phyloP scores from a whole-genome alignment of 1,140 invertebrate species.

The Colletes latitarsis region DNA sequence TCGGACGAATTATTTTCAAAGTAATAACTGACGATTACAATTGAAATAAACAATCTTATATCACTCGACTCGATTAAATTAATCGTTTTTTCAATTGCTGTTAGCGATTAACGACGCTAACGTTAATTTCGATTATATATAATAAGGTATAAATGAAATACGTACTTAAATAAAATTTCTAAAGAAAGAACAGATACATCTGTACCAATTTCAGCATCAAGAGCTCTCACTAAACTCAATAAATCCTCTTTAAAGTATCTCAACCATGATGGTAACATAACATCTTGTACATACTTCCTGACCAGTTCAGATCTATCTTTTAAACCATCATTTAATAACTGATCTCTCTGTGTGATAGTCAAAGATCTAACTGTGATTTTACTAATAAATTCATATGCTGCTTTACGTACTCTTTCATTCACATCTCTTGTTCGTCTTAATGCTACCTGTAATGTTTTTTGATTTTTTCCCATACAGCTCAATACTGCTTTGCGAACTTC shows the following conservation, averaged over 20 bases:
- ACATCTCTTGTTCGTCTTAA: conserved; percentile 88
- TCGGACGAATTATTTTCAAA: too few species aligned
- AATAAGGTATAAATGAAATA: conserved; percentile 5
- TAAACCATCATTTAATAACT: conserved; percentile 85
- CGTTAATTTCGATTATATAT: too few species aligned
- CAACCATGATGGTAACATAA: conserved; percentile 85
- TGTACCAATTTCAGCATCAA: conserved; percentile 81
- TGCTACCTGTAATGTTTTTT: conserved; percentile 79
- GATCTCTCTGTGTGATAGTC: conserved; percentile 86
- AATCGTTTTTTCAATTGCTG: too few species aligned
- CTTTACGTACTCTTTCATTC: conserved; percentile 87
- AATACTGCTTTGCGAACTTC: conserved; percentile 81
- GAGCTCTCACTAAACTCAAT: conserved; percentile 83
- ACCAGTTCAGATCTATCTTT: conserved; percentile 84
- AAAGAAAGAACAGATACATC: conserved; percentile 67
- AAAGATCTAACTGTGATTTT: conserved; percentile 85
- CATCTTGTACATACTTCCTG: conserved; percentile 78
- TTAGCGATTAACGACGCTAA: too few species aligned
- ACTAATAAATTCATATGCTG: conserved; percentile 87
- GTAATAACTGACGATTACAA: too few species aligned
- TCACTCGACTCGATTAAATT: too few species aligned
- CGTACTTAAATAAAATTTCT: conserved; percentile 71
- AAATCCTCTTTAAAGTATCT: conserved; percentile 83
- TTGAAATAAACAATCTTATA: too few species aligned
- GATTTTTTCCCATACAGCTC: conserved; percentile 75